Evolutionary conservation across 2,888 invertebrate species (phyloP).

Genomic region (Tholera decimalis): DNA sequence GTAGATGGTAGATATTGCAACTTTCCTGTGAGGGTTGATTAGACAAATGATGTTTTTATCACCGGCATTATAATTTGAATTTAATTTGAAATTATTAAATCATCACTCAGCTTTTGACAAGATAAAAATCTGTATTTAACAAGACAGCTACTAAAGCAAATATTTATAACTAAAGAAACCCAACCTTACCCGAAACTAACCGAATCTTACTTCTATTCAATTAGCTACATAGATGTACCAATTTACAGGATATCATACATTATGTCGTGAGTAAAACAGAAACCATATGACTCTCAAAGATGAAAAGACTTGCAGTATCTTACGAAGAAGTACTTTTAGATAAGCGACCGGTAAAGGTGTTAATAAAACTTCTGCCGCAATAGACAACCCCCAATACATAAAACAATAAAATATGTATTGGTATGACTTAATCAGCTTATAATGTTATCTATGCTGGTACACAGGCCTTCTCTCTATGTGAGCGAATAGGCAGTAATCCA

Average conservation of each 20-base stretch:
- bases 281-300: background rate
- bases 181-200: no score
- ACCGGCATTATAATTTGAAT: background rate
- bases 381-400: no score
- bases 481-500: no score
- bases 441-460: no score
- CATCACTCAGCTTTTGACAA: background rate
- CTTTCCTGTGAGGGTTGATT: constrained; percentile 18
- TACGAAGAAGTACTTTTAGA: background rate
- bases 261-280: background rate
- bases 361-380: no score
- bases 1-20: constrained; percentile 32
- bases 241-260: background rate
- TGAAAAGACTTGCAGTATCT: background rate
- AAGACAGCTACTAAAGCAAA: background rate
- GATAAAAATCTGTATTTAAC: background rate
- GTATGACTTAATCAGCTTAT: no score
- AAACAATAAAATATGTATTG: no score
- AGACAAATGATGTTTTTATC: constrained; percentile 37
- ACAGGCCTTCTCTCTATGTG: no score
- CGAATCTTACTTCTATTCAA: background rate
- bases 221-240: background rate
- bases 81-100: constrained; percentile 20
- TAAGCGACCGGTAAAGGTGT: background rate
- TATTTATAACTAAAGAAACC: no score